Evolutionary conservation across 2,888 invertebrate genomes (phyloP).

Genomic region (Stenchaetothrips biformis): DNA sequence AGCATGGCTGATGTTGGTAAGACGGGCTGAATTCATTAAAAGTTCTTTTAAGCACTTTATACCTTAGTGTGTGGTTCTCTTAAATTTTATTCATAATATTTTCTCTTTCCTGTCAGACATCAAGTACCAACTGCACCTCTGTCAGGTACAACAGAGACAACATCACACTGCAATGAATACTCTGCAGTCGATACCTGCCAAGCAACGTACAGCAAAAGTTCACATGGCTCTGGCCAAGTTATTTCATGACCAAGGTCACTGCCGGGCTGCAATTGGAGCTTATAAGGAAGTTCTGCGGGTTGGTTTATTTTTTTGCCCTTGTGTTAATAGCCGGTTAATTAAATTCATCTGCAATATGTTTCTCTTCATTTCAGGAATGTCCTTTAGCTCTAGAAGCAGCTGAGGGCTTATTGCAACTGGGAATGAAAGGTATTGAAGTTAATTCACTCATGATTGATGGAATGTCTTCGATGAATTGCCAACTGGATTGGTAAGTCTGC

Average conservation of each 20-base stretch:
- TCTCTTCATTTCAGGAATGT: slow-evolving; percentile 50
- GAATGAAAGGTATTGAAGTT: slow-evolving; percentile 68
- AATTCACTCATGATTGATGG: slow-evolving; percentile 61
- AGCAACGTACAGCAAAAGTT: slow-evolving; percentile 64
- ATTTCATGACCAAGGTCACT: slow-evolving; percentile 63
- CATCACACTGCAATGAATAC: slow-evolving; percentile 54
- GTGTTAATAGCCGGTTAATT: slow-evolving; percentile 15
- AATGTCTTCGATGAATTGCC: slow-evolving; percentile 43
- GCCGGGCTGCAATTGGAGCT: slow-evolving; percentile 64
- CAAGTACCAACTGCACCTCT: slow-evolving; percentile 66
- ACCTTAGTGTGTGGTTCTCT: slow-evolving; percentile 1
- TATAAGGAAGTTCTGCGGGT: slow-evolving; percentile 74
- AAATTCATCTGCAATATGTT: slow-evolving; percentile 17
- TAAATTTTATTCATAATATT: background rate
- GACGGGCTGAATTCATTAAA: background rate
- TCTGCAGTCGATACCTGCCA: slow-evolving; percentile 55
- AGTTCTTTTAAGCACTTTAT: background rate
- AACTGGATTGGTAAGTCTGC: slow-evolving; percentile 49
- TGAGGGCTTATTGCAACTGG: slow-evolving; percentile 64
- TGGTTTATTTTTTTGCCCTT: slow-evolving; percentile 36
- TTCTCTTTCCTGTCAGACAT: slow-evolving; percentile 50
- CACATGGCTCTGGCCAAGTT: slow-evolving; percentile 73
- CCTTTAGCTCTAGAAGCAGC: slow-evolving; percentile 72
- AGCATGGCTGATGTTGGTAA: slow-evolving; percentile 52
- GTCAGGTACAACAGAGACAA: slow-evolving; percentile 62